phyloP scores from a whole-genome alignment of 2,797 vertebrate genomes.

The Nothura maculosa region DNA sequence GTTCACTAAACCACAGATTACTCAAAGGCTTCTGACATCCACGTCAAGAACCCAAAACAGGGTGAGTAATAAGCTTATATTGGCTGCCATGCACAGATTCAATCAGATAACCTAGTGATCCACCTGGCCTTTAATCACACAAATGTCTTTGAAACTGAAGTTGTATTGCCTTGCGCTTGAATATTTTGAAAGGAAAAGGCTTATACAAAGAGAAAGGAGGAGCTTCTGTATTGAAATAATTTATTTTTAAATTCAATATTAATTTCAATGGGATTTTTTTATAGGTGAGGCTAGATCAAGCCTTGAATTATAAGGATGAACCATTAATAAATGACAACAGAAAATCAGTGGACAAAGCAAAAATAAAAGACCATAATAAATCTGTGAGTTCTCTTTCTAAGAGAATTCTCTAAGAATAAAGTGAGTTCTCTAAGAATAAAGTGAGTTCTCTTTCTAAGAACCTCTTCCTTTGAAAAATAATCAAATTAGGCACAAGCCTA shows the following conservation, averaged over 20 bases:
- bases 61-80: neutral
- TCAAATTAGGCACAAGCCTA: neutral
- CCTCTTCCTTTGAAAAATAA: neutral
- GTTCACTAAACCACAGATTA: neutral
- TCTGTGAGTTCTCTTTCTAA: neutral
- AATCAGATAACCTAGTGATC: neutral
- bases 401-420: too few relatives aligned
- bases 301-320: neutral
- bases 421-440: neutral
- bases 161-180: neutral
- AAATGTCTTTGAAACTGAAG: neutral
- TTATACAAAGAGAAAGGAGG: neutral
- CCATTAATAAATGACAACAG: neutral
- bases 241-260: neutral
- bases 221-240: neutral
- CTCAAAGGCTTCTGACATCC: neutral
- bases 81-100: neutral
- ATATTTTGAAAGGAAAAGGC: neutral
- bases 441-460: neutral
- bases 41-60: neutral
- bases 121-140: neutral
- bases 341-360: neutral
- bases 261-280: neutral
- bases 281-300: neutral
- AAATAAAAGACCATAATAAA: neutral